Evolutionary conservation across 2,113 vertebrate species (phyloP).

Genomic region (Heterochromis multidens): DNA sequence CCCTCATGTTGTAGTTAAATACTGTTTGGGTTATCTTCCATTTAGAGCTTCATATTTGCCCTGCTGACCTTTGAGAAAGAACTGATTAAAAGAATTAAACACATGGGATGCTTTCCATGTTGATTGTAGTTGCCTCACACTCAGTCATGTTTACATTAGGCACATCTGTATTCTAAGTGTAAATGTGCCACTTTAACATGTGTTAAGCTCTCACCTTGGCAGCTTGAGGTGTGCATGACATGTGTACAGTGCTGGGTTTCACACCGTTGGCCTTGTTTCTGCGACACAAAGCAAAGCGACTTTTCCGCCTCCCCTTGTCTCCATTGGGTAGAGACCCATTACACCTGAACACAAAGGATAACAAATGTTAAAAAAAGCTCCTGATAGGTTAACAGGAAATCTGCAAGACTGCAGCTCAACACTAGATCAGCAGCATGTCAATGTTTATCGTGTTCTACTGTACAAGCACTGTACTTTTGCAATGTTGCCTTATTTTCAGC

Average conservation of each 20-base stretch:
- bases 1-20: background rate
- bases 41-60: background rate
- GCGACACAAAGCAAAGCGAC: conserved; percentile 89
- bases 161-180: no score
- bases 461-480: background rate
- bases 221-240: conserved; percentile 88
- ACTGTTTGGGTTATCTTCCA: background rate
- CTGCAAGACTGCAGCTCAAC: background rate
- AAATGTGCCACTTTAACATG: background rate
- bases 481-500: background rate
- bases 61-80: background rate
- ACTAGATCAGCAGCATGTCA: background rate
- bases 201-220: conserved; percentile 83
- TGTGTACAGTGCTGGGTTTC: conserved; percentile 90
- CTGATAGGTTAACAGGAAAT: no score
- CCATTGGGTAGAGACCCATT: conserved; percentile 91
- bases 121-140: background rate
- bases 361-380: background rate
- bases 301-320: conserved; percentile 88
- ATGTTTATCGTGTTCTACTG: background rate
- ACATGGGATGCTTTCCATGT: background rate
- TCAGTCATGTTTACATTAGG: accelerated
- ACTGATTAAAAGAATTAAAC: background rate
- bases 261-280: conserved; percentile 91
- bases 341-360: conserved; percentile 74